Conservation (phyloP, 30 jellyfish, hydroid and myxozoan species). For the Catostylus mosaicus region DNA sequence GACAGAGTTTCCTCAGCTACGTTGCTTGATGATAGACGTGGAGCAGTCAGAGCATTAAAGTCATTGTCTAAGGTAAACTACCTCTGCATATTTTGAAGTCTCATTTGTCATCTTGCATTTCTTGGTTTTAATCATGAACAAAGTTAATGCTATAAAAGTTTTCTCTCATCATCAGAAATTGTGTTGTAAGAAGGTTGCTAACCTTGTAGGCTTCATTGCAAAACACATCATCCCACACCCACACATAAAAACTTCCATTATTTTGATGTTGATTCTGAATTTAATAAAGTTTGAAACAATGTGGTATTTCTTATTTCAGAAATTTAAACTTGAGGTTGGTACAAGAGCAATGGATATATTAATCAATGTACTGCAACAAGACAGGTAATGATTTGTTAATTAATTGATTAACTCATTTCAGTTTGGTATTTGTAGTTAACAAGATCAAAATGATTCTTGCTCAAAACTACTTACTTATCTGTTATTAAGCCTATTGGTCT, state of each 20-base stretch:
- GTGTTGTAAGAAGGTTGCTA: too few species aligned
- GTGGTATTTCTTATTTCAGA: slow-evolving; percentile 61
- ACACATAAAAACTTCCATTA: too few species aligned
- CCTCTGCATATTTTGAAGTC: not conserved
- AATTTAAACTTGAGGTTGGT: slow-evolving; percentile 94
- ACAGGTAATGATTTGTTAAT: slow-evolving; percentile 57
- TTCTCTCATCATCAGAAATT: too few species aligned
- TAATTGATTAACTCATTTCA: not conserved
- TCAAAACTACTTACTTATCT: too few species aligned
- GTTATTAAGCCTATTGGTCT: not conserved
- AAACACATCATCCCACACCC: too few species aligned
- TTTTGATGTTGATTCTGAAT: too few species aligned
- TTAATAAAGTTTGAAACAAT: too few species aligned
- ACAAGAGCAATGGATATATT: slow-evolving; percentile 88
- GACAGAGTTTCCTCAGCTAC: slow-evolving; percentile 94
- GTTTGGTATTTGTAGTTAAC: not conserved
- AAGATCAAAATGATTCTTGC: not conserved
- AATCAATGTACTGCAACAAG: slow-evolving; percentile 76
- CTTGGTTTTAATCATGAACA: too few species aligned
- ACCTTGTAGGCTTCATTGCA: too few species aligned
- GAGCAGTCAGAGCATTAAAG: slow-evolving; percentile 92
- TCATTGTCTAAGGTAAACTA: slow-evolving; percentile 84
- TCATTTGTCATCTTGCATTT: not conserved
- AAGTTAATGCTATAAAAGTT: too few species aligned
- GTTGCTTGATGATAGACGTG: slow-evolving; percentile 95